Conservation (phyloP, 2,888 invertebrate genomes). For the Zaprionus bogoriensis region DNA sequence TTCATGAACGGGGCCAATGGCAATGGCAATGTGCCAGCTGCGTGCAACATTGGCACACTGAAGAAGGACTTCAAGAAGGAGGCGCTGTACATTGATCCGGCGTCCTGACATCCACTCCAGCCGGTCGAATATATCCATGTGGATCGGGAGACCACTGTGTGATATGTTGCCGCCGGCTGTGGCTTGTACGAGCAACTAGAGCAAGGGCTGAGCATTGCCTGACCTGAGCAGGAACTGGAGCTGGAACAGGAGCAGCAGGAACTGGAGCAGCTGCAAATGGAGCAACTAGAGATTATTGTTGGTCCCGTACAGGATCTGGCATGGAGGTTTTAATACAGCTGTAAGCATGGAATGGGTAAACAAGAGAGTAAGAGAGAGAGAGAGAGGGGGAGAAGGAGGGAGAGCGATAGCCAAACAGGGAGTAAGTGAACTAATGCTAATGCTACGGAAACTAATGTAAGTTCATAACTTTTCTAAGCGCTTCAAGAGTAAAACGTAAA, state of each 20-base stretch:
- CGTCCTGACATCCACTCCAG: constrained; percentile 94
- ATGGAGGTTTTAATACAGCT: constrained; percentile 65
- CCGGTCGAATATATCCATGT: constrained; percentile 96
- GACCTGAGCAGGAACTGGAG: constrained; percentile 34
- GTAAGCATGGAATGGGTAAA: background rate
- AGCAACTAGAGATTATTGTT: constrained; percentile 25
- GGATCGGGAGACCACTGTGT: constrained; percentile 96
- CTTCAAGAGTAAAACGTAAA: constrained; percentile 39
- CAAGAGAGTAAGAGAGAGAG: background rate
- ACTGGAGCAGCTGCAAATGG: constrained; percentile 2
- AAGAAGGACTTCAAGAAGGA: constrained; percentile 86
- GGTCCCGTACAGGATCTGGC: constrained; percentile 52
- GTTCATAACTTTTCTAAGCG: constrained; percentile 68
- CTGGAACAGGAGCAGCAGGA: background rate
- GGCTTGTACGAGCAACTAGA: constrained; percentile 60
- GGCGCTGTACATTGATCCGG: constrained; percentile 83
- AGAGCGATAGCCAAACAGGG: constrained; percentile 40
- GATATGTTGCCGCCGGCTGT: constrained; percentile 84
- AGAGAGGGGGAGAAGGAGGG: constrained; percentile 11
- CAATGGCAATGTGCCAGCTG: constrained; percentile 60
- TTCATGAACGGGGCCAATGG: constrained; percentile 63
- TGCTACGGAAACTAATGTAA: constrained; percentile 38
- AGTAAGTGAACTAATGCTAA: constrained; percentile 43
- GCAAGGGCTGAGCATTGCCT: constrained; percentile 52
- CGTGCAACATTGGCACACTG: constrained; percentile 82